Evolutionary conservation across 2,113 vertebrate species (phyloP).

Genomic region (Chlamydotis undulata): DNA sequence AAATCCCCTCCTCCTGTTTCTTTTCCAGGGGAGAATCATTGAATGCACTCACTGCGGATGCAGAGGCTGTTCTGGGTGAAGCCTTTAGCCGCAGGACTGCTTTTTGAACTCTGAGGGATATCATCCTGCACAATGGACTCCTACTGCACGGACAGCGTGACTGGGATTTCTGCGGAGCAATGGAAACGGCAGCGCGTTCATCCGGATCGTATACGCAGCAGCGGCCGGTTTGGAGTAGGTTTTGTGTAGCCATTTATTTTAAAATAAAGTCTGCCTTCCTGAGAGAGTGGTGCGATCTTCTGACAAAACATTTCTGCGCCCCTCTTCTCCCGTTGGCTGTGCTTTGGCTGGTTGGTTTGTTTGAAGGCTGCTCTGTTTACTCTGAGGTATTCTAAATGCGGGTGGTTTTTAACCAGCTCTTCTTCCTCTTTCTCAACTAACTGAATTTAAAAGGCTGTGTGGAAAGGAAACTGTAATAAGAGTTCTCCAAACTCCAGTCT

Average conservation of each 20-base stretch:
- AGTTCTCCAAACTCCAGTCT: background rate
- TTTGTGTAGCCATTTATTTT: constrained; percentile 36
- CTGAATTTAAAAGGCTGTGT: background rate
- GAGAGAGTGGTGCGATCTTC: background rate
- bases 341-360: background rate
- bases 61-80: constrained; percentile 93
- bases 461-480: background rate
- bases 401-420: background rate
- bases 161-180: background rate
- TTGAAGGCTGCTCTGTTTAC: background rate
- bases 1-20: background rate
- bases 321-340: background rate
- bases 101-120: background rate
- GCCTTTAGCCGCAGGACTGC: background rate
- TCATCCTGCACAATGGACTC: background rate
- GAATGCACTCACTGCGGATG: constrained; percentile 98
- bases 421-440: background rate
- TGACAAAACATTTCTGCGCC: background rate
- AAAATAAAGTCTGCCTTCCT: constrained; percentile 60
- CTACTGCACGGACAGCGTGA: background rate
- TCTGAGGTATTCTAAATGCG: background rate
- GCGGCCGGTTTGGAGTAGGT: background rate
- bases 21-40: constrained; percentile 91
- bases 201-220: background rate
- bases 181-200: background rate